A percentile compares a stretch with the other conserved stretches of the same genome.
phyloP scores from a whole-genome alignment of 2,888 invertebrate species.

The Archips xylosteana region DNA sequence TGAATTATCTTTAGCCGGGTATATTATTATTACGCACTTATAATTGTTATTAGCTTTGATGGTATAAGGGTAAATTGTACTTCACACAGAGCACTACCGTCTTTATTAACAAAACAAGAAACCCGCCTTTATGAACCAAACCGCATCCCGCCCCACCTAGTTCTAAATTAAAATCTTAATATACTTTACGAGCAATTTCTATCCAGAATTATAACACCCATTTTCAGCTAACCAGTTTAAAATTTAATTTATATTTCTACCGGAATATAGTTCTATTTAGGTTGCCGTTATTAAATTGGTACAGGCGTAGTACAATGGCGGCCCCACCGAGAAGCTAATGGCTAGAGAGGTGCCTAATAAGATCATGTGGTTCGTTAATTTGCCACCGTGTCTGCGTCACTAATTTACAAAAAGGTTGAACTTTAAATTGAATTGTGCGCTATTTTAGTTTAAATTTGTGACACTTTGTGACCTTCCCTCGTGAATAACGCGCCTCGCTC shows the following conservation, averaged over 20 bases:
- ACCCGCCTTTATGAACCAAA: slow-evolving; percentile 3
- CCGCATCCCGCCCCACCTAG: slow-evolving; percentile 11
- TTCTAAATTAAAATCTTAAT: slow-evolving; percentile 38
- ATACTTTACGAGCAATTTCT: slow-evolving; percentile 33
- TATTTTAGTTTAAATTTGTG: slow-evolving; percentile 41
- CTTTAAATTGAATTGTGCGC: slow-evolving; percentile 58
- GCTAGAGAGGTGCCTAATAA: slow-evolving; percentile 67
- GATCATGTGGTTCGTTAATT: slow-evolving; percentile 71
- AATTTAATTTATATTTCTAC: slow-evolving; percentile 32
- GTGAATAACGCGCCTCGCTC: not conserved
- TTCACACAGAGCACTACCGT: not conserved
- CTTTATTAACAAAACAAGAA: slow-evolving; percentile 22
- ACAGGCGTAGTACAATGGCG: slow-evolving; percentile 57
- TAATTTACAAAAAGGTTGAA: slow-evolving; percentile 61
- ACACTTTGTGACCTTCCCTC: not conserved
- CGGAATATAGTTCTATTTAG: slow-evolving; percentile 48
- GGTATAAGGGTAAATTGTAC: not conserved
- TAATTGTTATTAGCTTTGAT: not conserved
- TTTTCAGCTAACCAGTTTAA: slow-evolving; percentile 25
- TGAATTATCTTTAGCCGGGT: too few species aligned
- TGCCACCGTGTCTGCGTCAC: slow-evolving; percentile 53
- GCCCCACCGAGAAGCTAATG: slow-evolving; percentile 55
- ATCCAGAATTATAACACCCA: slow-evolving; percentile 34
- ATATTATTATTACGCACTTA: not conserved
- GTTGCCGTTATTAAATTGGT: slow-evolving; percentile 60